A percentile compares a stretch with the other conserved stretches of the same genome.
Conservation (phyloP, 2,888 invertebrate genomes). For the Conops quadrifasciatus region DNA sequence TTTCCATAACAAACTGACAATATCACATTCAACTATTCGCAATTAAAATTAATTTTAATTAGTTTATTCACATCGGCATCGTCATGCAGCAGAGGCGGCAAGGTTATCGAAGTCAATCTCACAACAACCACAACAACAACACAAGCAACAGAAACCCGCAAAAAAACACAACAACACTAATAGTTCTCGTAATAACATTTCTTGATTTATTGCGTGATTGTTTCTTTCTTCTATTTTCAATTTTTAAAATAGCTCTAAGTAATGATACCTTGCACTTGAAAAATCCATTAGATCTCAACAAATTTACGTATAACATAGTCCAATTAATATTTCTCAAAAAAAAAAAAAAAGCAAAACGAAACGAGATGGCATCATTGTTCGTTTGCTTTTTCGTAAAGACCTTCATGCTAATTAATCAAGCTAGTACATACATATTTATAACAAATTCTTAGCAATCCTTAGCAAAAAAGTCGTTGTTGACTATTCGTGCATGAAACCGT, state of each 20-base stretch:
- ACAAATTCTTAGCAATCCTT: no score
- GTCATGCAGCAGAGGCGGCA: not conserved
- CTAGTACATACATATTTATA: not conserved
- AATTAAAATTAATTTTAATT: not conserved
- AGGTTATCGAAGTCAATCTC: no score
- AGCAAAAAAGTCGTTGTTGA: no score
- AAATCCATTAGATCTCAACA: not conserved
- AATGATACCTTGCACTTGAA: slow-evolving; percentile 7
- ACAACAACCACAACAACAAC: no score
- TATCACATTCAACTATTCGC: not conserved
- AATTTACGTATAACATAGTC: no score
- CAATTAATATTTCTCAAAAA: not conserved
- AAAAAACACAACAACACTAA: not conserved
- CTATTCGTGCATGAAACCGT: no score
- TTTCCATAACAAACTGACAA: not conserved
- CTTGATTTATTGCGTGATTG: not conserved
- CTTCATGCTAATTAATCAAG: not conserved
- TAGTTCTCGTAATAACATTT: not conserved
- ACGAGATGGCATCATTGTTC: not conserved
- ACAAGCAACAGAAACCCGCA: not conserved
- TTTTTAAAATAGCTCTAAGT: not conserved
- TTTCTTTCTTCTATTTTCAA: not conserved
- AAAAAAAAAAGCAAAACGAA: not conserved
- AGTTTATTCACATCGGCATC: slow-evolving; percentile 7
- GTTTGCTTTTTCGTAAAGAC: not conserved